Base-by-base conservation (phyloP, 2,888 invertebrate genomes). In the Rhopalosiphum nymphaeae region DNA sequence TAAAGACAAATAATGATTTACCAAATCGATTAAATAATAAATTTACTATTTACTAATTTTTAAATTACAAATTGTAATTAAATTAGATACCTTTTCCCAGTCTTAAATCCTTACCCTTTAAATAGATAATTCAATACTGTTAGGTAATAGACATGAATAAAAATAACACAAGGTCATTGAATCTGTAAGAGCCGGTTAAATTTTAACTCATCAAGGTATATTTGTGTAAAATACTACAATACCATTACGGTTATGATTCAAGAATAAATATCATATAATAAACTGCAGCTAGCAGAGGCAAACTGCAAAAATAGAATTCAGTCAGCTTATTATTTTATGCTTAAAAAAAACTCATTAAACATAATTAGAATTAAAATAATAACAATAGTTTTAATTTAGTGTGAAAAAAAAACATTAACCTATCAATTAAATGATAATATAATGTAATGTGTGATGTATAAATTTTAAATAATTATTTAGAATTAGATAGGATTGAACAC, bases 341-440 rank as follows among this genome's bases (percentile, higher is more conserved):
- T 87, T 49, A 87, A 16, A 67, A 44, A 29, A 5, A 36, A 88
- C 25, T 86, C 26, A 84, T 84, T 42, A 53, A 44, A 56, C 86
- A 46, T 92, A 92, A 92, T 86, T 46, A 36, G 1, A 87, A 87
- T 67, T 26, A 3, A 92, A 92, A 46, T 53, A 49, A 67, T 49
- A 86, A 92, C 21, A 36, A 46, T 26, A 36, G 21, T 67, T 36
- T 16, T 92, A 53, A 86, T 86, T 46, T 29, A 57, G 26, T 10
- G 53, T 44, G 7, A 53, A 44, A 10, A 92, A 92, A 92, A 87
- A 92, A 92, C 53, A 53, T 53, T 53, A 42, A 67, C 21, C 49
- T 1, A 88, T 26, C 1, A 67, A 67, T 87, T 61, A 61, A 26
- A 49, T 36, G 57, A 36, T 78, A 21, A 21, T 36, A 36, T 36